Evolutionary conservation across 92 coral and sea anemone species (phyloP), one percentile per base, ranked within the genome.

Genomic region (Palythoa grandis): DNA sequence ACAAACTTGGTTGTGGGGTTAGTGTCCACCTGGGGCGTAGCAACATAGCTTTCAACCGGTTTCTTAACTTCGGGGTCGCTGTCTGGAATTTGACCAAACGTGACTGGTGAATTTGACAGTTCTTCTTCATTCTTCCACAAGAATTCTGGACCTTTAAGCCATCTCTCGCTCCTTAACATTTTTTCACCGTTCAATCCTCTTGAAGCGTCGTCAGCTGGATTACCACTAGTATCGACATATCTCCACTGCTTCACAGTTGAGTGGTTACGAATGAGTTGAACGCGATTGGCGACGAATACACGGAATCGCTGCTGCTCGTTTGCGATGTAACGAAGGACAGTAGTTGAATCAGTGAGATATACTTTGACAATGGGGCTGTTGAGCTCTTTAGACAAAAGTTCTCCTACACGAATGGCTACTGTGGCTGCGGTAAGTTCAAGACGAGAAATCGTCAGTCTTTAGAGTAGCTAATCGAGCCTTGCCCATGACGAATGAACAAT

Each of bases 141-240:
- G 57, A 86, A 86, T 24, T 35, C 37, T 15, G 88, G 88, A 19
- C 83, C 88, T 8, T 74, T 63, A 38, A 86, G 69, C 88, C 83
- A 86, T 74, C 88, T 40, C 48, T 61, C 35, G 48, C 37, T 24
- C 71, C 25, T 24, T n/a, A 84, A 52, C 67, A 86, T 11, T 19
- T 76, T 24, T 52, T 56, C 23, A 29, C 82, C 77, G 38, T n/a
- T 22, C 54, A 86, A 22, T 24, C 89, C 85, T 78, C 89, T 77
- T 1, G 89, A 86, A 8, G 89, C 89, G 19, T 86, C 52, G 69
- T 86, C 89, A 3, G 89, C 89, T 1, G 85, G 85, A 13, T 78
- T 86, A 1, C 39, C 23, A 19, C 11, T 19, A 52, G 78, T 48
- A 38, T 78, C 73, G 13, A 86, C 79, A 53, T 67, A 70, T 39